A percentile compares a stretch with the other conserved stretches of the same genome.
These are phyloP conservation scores for Sebastes vulpes DNA, from an alignment of 2,797 vertebrate genomes.

Conservation along the genomic window DNA sequence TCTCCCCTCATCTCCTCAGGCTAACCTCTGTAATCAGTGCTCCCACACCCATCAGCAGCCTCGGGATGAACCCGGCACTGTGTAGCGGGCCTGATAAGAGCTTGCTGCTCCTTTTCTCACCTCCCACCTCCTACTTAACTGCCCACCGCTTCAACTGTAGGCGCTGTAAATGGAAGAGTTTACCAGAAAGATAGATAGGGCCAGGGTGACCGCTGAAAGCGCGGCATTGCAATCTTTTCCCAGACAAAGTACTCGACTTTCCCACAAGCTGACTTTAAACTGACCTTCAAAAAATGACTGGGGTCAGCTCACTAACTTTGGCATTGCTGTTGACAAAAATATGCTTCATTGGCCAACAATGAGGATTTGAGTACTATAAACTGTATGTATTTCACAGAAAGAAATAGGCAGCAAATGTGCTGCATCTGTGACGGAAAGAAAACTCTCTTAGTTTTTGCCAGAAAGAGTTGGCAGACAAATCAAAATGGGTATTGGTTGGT, in stretches of 20 bases:
- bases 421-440: constrained; percentile 22
- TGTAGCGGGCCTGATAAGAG: constrained; percentile 67
- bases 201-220: constrained; percentile 20
- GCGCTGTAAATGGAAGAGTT: constrained; percentile 36
- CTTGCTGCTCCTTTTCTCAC: constrained; percentile 37
- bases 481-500: constrained; percentile 18
- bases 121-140: constrained; percentile 53
- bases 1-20: constrained; percentile 31
- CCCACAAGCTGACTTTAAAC: constrained; percentile 12
- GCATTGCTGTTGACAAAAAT: background rate
- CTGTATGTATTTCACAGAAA: background rate
- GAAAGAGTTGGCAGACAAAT: constrained; percentile 32
- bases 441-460: constrained; percentile 3
- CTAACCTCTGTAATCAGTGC: constrained; percentile 57
- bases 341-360: background rate
- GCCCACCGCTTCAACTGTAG: constrained; percentile 26
- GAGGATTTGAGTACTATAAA: constrained; percentile 2
- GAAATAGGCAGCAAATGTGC: background rate
- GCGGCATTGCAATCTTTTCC: constrained; percentile 24
- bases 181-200: constrained; percentile 43
- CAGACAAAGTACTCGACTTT: constrained; percentile 24
- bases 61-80: constrained; percentile 24
- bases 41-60: constrained; percentile 49
- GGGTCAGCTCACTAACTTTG: background rate
- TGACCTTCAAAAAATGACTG: constrained; percentile 28